Evolutionary conservation across 2,888 invertebrate species (phyloP), one percentile per base, ranked within the genome.

Genomic region (Norana najaformis): DNA sequence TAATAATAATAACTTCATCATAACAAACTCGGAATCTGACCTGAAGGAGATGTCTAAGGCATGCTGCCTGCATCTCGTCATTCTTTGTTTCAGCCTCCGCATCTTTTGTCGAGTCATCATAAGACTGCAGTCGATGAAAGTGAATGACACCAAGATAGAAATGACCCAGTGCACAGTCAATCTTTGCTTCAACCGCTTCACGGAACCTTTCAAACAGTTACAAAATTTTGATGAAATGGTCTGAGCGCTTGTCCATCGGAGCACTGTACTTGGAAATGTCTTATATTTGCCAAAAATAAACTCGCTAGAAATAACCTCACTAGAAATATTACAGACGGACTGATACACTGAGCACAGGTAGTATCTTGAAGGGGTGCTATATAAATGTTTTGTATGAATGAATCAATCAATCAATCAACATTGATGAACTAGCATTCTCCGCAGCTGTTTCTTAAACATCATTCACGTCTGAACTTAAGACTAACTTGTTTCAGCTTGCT

Each of bases 1-100:
- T 41, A 41, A 41, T 41, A 41, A 41, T 13, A 13, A 41, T 41
- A 13, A 41, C 18, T 20, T 0, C 6, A 83, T 36, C 85, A 35
- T 20, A 36, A 35, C 85, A 85, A 0, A n/a, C 85, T 85, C 35
- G 14, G 11, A 36, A 85, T 35, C 85, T 0, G 30, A 85, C 85
- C 85, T 85, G 85, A 37, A 85, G 85, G 4, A 85, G 37, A 37
- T 85, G 35, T n/a, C 35, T 85, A 37, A 85, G 85, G 30, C 85
- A 85, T 18, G 35, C 34, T 16, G 85, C 34, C 85, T 85, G 85
- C 85, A 85, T 23, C 85, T 36, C 85, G 8, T 69, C 69, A 8
- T 69, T n/a, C 13, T 69, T n/a, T n/a, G 30, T 8, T 13, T 16
- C 69, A 69, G 69, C 69, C 85, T 85, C 85, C 85, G 20, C 35